Evolutionary conservation across 1,140 invertebrate species (phyloP).

Genomic region (Mylabris phalerata): DNA sequence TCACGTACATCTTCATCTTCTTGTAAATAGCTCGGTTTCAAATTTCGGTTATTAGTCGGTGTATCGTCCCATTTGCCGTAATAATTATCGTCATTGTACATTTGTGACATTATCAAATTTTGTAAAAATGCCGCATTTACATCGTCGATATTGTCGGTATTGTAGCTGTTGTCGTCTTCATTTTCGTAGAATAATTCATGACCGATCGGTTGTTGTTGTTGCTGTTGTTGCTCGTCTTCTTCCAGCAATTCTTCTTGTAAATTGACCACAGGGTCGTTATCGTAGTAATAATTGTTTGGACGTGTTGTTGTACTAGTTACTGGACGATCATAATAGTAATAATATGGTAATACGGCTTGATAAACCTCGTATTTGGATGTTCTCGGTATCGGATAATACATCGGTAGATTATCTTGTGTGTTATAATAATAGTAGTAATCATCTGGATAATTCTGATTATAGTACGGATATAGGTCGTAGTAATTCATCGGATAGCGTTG

Average conservation of each 20-base stretch:
- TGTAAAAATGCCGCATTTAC: slow-evolving; percentile 55
- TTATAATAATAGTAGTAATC: slow-evolving; percentile 45
- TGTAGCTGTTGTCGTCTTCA: slow-evolving; percentile 35
- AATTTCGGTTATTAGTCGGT: slow-evolving; percentile 32
- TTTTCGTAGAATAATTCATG: slow-evolving; percentile 56
- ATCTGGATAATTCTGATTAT: slow-evolving; percentile 46
- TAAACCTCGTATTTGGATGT: slow-evolving; percentile 43
- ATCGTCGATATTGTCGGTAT: slow-evolving; percentile 46
- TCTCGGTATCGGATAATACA: slow-evolving; percentile 37
- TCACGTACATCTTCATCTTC: slow-evolving; percentile 56
- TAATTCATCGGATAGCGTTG: slow-evolving; percentile 37
- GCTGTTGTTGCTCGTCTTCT: slow-evolving; percentile 44
- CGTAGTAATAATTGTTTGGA: slow-evolving; percentile 36
- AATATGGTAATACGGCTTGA: slow-evolving; percentile 42
- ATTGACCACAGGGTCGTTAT: slow-evolving; percentile 42
- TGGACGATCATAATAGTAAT: slow-evolving; percentile 37
- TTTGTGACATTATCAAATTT: slow-evolving; percentile 54
- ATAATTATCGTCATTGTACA: slow-evolving; percentile 50
- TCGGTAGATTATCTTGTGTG: slow-evolving; percentile 39
- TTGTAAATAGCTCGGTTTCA: slow-evolving; percentile 28
- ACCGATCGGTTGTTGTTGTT: slow-evolving; percentile 50
- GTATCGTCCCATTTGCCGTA: slow-evolving; percentile 28
- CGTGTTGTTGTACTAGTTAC: slow-evolving; percentile 18
- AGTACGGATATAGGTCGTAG: slow-evolving; percentile 45
- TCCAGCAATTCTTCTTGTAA: slow-evolving; percentile 39